Percentiles rank a stretch among this genome's conserved stretches.
phyloP scores from a whole-genome alignment of 37 sponge, comb jelly and placozoan genomes.

The Halichondria panicea region DNA sequence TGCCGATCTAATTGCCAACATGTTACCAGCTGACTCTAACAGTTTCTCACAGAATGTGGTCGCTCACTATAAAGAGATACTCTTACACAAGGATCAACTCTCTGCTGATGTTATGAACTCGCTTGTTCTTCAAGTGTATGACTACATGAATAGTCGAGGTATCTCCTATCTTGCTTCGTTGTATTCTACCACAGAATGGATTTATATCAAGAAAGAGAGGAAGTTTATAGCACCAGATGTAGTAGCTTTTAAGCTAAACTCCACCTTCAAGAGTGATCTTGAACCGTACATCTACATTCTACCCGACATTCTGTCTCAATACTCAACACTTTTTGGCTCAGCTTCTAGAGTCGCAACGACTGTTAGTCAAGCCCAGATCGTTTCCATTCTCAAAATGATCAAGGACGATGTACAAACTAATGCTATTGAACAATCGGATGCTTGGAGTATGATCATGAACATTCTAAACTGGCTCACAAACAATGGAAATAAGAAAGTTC shows the following conservation, averaged over 20 bases:
- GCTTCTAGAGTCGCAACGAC: slow-evolving; percentile 24
- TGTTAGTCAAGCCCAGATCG: slow-evolving; percentile 25
- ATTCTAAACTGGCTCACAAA: slow-evolving; percentile 48
- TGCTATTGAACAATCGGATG: no score
- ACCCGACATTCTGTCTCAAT: slow-evolving; percentile 22
- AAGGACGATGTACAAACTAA: slow-evolving; percentile 23
- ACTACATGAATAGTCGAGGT: not conserved
- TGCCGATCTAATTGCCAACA: not conserved
- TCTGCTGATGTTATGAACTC: not conserved
- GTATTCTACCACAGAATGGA: slow-evolving; percentile 8
- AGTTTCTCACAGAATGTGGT: slow-evolving; percentile 4
- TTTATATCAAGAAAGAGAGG: slow-evolving; percentile 24
- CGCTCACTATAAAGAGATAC: slow-evolving; percentile 12
- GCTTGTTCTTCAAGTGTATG: slow-evolving; percentile 7
- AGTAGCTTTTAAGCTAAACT: slow-evolving; percentile 20
- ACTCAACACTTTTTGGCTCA: slow-evolving; percentile 23
- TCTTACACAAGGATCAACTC: slow-evolving; percentile 11
- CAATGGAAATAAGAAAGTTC: slow-evolving; percentile 12
- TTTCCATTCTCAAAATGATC: slow-evolving; percentile 33
- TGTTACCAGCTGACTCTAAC: not conserved
- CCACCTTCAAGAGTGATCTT: slow-evolving; percentile 16
- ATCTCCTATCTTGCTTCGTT: not conserved
- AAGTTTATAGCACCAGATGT: slow-evolving; percentile 25
- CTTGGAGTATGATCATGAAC: slow-evolving; percentile 14
- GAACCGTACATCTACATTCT: slow-evolving; percentile 48